Evolutionary conservation across 2,113 vertebrate genomes (phyloP), one percentile per base, ranked within the genome.

Genomic region (Scatophagus argus): DNA sequence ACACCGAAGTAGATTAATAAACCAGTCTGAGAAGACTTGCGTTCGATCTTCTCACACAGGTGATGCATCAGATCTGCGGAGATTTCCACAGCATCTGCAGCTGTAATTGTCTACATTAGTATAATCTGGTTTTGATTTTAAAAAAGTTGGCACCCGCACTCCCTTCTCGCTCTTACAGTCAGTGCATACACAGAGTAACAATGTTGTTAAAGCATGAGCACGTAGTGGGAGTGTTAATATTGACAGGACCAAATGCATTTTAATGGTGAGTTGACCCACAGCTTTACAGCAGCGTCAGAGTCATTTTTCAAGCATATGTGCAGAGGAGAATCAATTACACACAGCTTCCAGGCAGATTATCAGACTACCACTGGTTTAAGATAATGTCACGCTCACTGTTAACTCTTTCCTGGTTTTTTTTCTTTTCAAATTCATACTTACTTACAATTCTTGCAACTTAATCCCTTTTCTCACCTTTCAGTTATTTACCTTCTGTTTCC

Each of bases 261-360:
- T 69, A 77, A 83, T 85, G 72, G 59, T 8, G 29, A 58, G 70
- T 76, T 87, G 84, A 86, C 49, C 46, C 78, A 29, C 51, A 65
- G 86, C 82, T 82, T 84, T 65, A 44, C 52, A 27, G 61, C 47
- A 41, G 78, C 78, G 77, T 77, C 55, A 66, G 41, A 56, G 82
- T 6, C 65, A 87, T 77, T 74, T 85, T 78, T 71, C 64, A 83
- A 67, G 44, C 32, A 61, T 73, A 51, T 39, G 58, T 81, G 75
- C 72, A 69, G 5, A 68, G 63, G 51, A 63, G 29, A 87, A 87
- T 86, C 74, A 74, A 83, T 89, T 83, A 80, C 59, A 77, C 58
- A 51, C 32, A 59, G 76, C 74, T 87, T 73, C 49, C 3, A 43
- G 77, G 67, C 43, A 82, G 84, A 89, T 88, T 82, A 73, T 81